phyloP scores from a whole-genome alignment of 2,113 vertebrate genomes.

The Archilochus colubris region DNA sequence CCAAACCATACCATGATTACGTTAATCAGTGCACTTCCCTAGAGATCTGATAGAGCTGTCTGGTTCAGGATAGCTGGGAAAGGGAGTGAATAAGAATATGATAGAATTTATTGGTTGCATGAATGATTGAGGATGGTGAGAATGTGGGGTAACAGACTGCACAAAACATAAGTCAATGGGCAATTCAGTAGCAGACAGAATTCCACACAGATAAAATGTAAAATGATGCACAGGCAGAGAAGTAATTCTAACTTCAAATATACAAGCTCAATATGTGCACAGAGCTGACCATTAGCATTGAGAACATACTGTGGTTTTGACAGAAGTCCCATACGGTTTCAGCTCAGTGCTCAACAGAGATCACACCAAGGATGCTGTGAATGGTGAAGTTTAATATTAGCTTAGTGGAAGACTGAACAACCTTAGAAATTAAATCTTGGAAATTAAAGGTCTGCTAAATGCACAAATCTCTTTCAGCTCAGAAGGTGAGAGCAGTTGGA shows the following conservation, averaged over 20 bases:
- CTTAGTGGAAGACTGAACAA: background rate
- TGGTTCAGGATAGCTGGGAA: background rate
- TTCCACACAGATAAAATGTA: background rate
- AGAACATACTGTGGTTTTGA: background rate
- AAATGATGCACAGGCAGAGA: background rate
- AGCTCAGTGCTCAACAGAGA: background rate
- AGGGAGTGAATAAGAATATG: background rate
- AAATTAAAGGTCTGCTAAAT: background rate
- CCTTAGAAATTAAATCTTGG: background rate
- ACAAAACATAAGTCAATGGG: background rate
- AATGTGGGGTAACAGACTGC: background rate
- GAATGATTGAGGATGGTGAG: background rate
- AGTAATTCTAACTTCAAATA: background rate
- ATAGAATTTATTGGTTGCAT: background rate
- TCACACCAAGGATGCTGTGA: background rate
- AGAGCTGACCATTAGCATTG: background rate
- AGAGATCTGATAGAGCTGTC: background rate
- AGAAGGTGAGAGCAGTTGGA: background rate
- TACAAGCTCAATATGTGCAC: rapidly evolving
- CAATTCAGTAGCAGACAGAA: background rate
- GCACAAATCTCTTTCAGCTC: background rate
- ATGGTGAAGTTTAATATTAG: background rate
- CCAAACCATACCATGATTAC: too few species aligned
- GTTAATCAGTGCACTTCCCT: background rate
- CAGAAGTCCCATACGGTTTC: background rate